A percentile compares a stretch with the other conserved stretches of the same genome.
Conservation (phyloP, 2,888 invertebrate genomes). For the Lasioglossum morio region DNA sequence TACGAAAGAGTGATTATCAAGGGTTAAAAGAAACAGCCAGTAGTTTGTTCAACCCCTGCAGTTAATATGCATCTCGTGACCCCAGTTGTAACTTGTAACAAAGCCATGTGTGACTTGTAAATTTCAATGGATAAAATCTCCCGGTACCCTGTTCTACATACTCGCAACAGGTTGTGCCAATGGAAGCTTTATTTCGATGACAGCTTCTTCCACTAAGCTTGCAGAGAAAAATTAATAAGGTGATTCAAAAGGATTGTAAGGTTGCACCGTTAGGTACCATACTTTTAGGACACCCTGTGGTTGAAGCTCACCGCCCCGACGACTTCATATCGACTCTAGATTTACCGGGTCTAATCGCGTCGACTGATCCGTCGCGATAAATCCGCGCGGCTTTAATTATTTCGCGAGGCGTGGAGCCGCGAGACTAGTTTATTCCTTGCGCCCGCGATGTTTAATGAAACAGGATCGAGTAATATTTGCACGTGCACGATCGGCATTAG, state of each 20-base stretch:
- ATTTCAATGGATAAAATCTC: neutral
- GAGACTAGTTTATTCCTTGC: conserved; percentile 29
- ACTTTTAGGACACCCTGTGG: neutral
- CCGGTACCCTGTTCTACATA: neutral
- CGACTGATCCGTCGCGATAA: conserved; percentile 39
- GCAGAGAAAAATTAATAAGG: neutral
- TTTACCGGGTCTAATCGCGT: conserved; percentile 24
- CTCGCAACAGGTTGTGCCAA: conserved; percentile 3
- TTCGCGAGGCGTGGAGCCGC: conserved; percentile 28
- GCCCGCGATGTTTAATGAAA: conserved; percentile 46
- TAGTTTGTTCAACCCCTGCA: neutral
- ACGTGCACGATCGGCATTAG: conserved; percentile 63
- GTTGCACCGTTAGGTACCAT: neutral
- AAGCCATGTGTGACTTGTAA: neutral
- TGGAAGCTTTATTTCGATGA: neutral
- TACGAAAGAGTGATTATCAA: neutral
- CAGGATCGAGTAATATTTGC: conserved; percentile 49
- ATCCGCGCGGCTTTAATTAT: conserved; percentile 40
- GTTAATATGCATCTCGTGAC: conserved; percentile 6
- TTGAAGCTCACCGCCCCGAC: conserved; percentile 1
- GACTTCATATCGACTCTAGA: conserved; percentile 13
- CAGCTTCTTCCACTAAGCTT: neutral
- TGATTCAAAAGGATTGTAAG: neutral
- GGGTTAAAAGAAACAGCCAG: neutral
- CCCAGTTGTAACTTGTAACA: neutral